These are phyloP conservation scores for Malacoctenus gilli DNA, from an alignment of 2,797 vertebrate species.

Conservation along the genomic window DNA sequence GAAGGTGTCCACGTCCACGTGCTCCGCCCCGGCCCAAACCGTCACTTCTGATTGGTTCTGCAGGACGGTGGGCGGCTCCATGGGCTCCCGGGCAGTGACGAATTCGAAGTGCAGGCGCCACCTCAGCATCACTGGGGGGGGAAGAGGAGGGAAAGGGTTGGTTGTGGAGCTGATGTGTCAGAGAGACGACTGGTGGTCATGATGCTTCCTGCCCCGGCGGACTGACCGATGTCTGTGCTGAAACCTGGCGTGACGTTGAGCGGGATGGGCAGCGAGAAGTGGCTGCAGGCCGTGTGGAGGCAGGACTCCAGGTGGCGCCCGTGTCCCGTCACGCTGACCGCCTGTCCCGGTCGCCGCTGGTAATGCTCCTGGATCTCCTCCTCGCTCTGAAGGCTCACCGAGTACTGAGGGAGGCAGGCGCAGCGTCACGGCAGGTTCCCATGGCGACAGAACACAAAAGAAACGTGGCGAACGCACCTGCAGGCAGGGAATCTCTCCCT, in stretches of 20 bases:
- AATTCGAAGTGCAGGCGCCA: slow-evolving; percentile 98
- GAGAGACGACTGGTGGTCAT: too few species aligned
- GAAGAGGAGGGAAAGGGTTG: not conserved
- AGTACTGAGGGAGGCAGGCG: slow-evolving; percentile 82
- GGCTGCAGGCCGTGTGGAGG: slow-evolving; percentile 92
- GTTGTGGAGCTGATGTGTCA: too few species aligned
- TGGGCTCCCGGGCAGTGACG: slow-evolving; percentile 88
- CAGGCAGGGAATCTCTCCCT: slow-evolving; percentile 94
- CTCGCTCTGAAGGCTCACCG: slow-evolving; percentile 94
- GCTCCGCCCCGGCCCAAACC: slow-evolving; percentile 90
- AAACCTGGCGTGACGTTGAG: slow-evolving; percentile 96
- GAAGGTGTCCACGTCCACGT: slow-evolving; percentile 95
- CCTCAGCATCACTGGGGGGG: slow-evolving; percentile 86
- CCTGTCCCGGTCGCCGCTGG: slow-evolving; percentile 86
- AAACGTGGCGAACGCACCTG: slow-evolving; percentile 83
- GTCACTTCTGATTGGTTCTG: slow-evolving; percentile 88
- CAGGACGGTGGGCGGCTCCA: slow-evolving; percentile 83
- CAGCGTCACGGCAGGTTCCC: not conserved
- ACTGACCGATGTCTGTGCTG: slow-evolving; percentile 90
- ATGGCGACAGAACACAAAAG: not conserved
- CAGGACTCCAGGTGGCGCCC: slow-evolving; percentile 95
- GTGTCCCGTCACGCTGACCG: slow-evolving; percentile 86
- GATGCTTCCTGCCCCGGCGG: not conserved
- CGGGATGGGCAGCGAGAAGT: slow-evolving; percentile 95
- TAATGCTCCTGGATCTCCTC: slow-evolving; percentile 92